These are phyloP conservation scores for Nasonia oneida DNA, from an alignment of 2,888 invertebrate species.

Conservation along the genomic window DNA sequence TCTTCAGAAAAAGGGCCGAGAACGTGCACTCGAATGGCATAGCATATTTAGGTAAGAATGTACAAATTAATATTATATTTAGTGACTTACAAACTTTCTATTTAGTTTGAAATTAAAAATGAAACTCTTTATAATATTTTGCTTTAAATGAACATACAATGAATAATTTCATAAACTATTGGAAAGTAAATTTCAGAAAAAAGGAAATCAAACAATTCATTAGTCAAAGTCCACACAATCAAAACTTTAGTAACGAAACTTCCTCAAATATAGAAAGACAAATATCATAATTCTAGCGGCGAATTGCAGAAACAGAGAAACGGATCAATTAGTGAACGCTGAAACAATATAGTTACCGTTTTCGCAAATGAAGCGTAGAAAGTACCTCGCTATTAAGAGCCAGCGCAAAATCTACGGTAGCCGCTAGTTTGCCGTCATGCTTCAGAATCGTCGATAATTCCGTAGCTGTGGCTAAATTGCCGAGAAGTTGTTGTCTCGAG, in stretches of 20 bases:
- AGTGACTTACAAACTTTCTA: not conserved
- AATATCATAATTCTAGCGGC: not conserved
- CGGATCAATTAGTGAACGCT: constrained; percentile 19
- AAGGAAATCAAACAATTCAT: not conserved
- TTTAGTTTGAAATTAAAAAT: not conserved
- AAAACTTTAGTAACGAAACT: not conserved
- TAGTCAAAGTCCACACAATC: not conserved
- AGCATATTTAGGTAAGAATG: constrained; percentile 87
- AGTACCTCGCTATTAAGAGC: constrained; percentile 13
- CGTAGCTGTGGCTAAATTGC: constrained; percentile 30
- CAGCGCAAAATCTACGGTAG: constrained; percentile 17
- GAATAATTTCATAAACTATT: not conserved
- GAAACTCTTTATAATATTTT: not conserved
- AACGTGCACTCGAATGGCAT: constrained; percentile 84
- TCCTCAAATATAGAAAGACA: not conserved
- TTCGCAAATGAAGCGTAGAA: constrained; percentile 36
- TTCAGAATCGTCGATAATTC: constrained; percentile 45
- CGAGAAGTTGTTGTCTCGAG: constrained; percentile 42
- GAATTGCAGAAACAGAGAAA: constrained; percentile 25
- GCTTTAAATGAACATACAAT: not conserved
- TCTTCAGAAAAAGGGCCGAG: constrained; percentile 80
- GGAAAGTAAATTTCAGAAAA: not conserved
- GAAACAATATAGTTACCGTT: not conserved
- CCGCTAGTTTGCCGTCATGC: constrained; percentile 17
- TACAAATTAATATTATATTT: not conserved